Conservation (phyloP, 1,140 invertebrate species). For the Zaprionus capensis region DNA sequence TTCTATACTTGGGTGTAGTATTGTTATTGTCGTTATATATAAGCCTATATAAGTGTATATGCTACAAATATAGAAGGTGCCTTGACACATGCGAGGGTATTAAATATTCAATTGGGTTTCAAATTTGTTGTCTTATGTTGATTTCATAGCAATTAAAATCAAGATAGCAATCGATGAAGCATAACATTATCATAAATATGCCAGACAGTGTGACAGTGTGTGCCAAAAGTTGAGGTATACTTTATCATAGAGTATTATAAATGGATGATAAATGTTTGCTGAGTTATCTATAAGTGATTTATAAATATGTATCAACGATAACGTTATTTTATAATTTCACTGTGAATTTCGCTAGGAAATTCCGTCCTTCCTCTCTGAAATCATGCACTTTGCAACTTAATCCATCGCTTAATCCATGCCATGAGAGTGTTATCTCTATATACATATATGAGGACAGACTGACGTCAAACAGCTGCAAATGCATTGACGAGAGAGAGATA, state of each 20-base stretch:
- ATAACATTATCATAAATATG: neutral
- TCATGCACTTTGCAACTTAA: slow-evolving; percentile 23
- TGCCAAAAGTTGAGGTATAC: neutral
- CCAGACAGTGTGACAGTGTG: neutral
- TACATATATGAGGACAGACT: slow-evolving; percentile 28
- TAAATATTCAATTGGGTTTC: slow-evolving; percentile 6
- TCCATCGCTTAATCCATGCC: slow-evolving; percentile 24
- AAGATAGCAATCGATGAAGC: slow-evolving; percentile 3
- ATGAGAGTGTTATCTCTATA: slow-evolving; percentile 46
- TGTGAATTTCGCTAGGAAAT: slow-evolving; percentile 20
- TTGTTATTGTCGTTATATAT: neutral
- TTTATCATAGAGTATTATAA: neutral
- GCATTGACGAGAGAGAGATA: neutral
- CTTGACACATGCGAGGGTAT: neutral
- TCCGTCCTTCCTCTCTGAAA: slow-evolving; percentile 20
- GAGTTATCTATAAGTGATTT: neutral
- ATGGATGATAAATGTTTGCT: neutral
- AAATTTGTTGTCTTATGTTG: slow-evolving; percentile 6
- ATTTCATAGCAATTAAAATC: slow-evolving; percentile 6
- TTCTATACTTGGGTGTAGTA: neutral
- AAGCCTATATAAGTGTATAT: neutral
- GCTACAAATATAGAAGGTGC: neutral
- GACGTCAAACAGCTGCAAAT: slow-evolving; percentile 57
- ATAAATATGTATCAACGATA: neutral
- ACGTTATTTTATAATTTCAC: neutral